Evolutionary conservation across 1,140 invertebrate species (phyloP), one percentile per base, ranked within the genome.

Genomic region (Cataglyphis hispanica): DNA sequence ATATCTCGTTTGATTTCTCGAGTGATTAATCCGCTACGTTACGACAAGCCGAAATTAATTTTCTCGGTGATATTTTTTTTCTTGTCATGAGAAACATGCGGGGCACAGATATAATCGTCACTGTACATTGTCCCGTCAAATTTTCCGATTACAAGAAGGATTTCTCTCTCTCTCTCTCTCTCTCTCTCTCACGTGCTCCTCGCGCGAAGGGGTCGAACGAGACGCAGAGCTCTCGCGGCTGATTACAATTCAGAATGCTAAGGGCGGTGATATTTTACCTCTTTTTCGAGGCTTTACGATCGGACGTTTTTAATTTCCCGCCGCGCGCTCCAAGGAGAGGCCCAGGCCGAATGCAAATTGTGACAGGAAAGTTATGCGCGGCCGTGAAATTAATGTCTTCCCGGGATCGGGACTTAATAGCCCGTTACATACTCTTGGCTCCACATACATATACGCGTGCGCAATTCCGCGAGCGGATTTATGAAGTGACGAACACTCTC

Each of bases 261-360:
- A 50, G 85, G 75, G 43, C 83, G 80, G 69, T 87, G 87, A 92
- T 94, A 95, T 91, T 94, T 94, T 89, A 94, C 89, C 84, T 89
- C 91, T 91, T 60, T 92, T 89, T 86, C 84, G 76, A 88, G 90
- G 89, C 92, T 94, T 94, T 93, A 94, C 91, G 92, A 92, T 91
- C 93, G 90, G 92, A 93, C 93, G 93, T 94, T 94, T 95, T 95
- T 94, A 94, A 95, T 95, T 95, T 95, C 92, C 93, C 92, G 84
- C 76, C 86, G 63, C 60, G 31, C 78, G 58, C 78, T 53, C 70
- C 74, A 34, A 61, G 89, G 90, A 90, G 72, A 86, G 91, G 85
- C 84, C 66, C 87, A 86, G 86, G 67, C 43, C 60, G 90, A 93
- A 94, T 94, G 93, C 93, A 94, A 94, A 94, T 94, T 94, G 91